Conservation (phyloP, 2,113 vertebrate genomes). For the Thymallus thymallus region DNA sequence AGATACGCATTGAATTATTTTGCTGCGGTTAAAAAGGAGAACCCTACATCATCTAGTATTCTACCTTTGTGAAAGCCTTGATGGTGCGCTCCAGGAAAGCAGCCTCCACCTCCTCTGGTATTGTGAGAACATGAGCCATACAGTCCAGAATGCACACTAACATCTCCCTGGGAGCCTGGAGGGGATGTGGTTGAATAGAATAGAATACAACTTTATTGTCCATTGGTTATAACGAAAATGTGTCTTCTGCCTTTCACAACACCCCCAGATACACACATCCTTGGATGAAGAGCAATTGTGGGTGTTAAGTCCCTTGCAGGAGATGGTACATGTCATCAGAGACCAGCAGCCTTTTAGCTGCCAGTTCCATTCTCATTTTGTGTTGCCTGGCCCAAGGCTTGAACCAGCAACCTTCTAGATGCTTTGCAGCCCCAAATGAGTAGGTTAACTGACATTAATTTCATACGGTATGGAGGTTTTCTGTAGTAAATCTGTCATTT, state of each 20-base stretch:
- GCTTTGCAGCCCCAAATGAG: no score
- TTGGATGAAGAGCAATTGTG: no score
- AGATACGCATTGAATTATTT: not conserved
- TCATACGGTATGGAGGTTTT: not conserved
- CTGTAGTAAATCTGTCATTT: not conserved
- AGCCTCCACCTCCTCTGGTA: constrained; percentile 82
- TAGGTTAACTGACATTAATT: no score
- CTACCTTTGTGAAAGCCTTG: constrained; percentile 90
- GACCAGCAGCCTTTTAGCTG: no score
- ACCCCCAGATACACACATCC: no score
- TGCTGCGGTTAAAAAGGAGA: no score
- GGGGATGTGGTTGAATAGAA: constrained; percentile 10
- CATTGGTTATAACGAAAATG: no score
- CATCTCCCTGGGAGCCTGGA: constrained; percentile 83
- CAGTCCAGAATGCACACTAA: constrained; percentile 86
- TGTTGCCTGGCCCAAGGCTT: not conserved
- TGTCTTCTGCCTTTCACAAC: no score
- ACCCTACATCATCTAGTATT: constrained; percentile 22
- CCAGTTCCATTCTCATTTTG: not conserved
- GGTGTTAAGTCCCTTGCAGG: not conserved
- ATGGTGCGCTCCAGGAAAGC: constrained; percentile 81
- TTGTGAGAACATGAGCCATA: constrained; percentile 75
- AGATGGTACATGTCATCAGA: not conserved
- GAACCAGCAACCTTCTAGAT: no score
- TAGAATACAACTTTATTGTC: not conserved